Conservation (phyloP, 2,888 invertebrate genomes). For the Macaria liturata region DNA sequence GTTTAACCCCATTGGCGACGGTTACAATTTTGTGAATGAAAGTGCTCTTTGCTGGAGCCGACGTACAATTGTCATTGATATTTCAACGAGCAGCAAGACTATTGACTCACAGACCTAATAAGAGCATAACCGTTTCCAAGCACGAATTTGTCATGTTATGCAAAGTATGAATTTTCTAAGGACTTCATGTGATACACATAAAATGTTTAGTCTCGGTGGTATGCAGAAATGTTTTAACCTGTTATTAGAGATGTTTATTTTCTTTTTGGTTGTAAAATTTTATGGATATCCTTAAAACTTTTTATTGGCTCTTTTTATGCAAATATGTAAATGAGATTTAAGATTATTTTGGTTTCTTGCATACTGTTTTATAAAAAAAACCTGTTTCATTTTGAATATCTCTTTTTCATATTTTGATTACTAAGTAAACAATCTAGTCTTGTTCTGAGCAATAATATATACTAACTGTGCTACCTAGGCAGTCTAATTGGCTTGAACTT, state of each 20-base stretch:
- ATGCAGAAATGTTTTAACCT: conserved; percentile 4
- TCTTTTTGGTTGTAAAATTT: conserved; percentile 10
- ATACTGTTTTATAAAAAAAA: no score
- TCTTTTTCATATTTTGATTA: background rate
- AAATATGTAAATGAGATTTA: conserved; percentile 6
- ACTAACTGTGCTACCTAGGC: conserved; percentile 6
- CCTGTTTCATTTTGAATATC: no score
- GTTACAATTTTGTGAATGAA: conserved; percentile 49
- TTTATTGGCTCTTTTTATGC: conserved; percentile 14
- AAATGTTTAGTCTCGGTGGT: conserved; percentile 3
- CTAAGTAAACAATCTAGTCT: conserved; percentile 14
- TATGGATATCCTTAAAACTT: conserved; percentile 6
- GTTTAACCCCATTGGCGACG: conserved; percentile 44
- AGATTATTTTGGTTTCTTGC: no score
- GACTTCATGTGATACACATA: background rate
- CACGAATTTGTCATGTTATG: conserved; percentile 19
- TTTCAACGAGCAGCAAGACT: conserved; percentile 18
- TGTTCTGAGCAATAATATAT: conserved; percentile 11
- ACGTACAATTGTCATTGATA: conserved; percentile 28
- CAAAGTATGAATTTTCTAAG: conserved; percentile 2
- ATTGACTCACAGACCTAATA: conserved; percentile 26
- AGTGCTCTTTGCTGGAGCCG: conserved; percentile 31
- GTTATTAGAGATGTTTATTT: conserved; percentile 9
- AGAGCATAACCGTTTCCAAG: conserved; percentile 13
- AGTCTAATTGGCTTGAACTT: conserved; percentile 22